Evolutionary conservation across 92 coral and sea anemone species (phyloP).

Genomic region (Paramuricea clavata): DNA sequence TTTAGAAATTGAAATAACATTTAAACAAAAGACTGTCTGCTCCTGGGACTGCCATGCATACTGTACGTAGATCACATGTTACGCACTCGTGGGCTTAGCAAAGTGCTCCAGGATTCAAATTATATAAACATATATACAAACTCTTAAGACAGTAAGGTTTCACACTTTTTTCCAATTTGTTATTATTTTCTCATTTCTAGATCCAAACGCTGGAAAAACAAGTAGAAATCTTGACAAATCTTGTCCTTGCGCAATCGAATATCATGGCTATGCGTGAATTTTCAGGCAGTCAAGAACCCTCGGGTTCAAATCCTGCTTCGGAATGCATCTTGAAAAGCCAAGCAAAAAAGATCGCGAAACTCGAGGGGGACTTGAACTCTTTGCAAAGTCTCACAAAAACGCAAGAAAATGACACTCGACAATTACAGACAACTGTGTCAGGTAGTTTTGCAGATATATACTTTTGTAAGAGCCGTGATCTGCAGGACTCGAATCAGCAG

Average conservation of each 20-base stretch:
- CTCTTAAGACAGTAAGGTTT: too few species aligned
- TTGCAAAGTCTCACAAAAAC: background rate
- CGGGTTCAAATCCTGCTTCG: background rate
- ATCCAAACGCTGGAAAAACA: slow-evolving; percentile 27
- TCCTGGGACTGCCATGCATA: too few species aligned
- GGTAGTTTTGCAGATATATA: too few species aligned
- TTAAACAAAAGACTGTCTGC: too few species aligned
- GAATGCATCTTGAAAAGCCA: slow-evolving; percentile 36
- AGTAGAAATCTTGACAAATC: slow-evolving; percentile 23
- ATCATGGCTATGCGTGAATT: slow-evolving; percentile 26
- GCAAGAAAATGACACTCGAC: slow-evolving; percentile 1
- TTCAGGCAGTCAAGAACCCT: background rate
- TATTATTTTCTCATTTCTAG: background rate
- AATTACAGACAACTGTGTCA: slow-evolving; percentile 12
- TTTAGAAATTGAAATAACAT: too few species aligned
- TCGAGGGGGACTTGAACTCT: slow-evolving; percentile 1
- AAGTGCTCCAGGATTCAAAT: too few species aligned
- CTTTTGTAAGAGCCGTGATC: too few species aligned
- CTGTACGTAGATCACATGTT: too few species aligned
- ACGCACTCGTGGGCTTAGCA: too few species aligned
- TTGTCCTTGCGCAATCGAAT: slow-evolving; percentile 32
- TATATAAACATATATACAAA: too few species aligned
- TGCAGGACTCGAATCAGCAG: too few species aligned
- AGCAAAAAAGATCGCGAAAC: slow-evolving; percentile 15
- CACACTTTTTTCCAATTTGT: too few species aligned